These are phyloP conservation scores for Podilymbus podiceps DNA, from an alignment of 2,113 vertebrate species.

Conservation along the genomic window DNA sequence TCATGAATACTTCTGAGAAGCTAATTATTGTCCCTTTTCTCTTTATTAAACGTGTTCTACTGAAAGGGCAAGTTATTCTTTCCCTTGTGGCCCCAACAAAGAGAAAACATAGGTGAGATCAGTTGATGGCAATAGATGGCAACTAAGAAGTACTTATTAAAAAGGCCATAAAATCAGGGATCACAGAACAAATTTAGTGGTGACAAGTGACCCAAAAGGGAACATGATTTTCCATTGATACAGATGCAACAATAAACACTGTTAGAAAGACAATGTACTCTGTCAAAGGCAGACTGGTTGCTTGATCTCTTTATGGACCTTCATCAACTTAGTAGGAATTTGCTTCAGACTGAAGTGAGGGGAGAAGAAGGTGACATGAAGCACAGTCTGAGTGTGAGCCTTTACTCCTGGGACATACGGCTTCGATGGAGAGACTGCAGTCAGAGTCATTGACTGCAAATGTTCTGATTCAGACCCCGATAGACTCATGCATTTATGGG, in stretches of 20 bases:
- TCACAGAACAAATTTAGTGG: neutral
- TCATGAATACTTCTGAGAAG: neutral
- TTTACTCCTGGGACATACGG: neutral
- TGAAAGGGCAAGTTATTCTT: neutral
- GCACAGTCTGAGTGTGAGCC: neutral
- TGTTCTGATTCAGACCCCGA: neutral
- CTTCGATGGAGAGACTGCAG: neutral
- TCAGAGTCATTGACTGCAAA: neutral
- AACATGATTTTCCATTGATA: neutral
- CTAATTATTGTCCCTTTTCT: neutral
- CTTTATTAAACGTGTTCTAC: neutral
- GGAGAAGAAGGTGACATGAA: neutral
- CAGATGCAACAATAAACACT: neutral
- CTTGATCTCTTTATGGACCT: neutral
- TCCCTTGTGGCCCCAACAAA: neutral
- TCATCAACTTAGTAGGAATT: neutral
- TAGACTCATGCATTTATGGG: neutral
- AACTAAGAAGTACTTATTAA: neutral
- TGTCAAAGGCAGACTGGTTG: neutral
- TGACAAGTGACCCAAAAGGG: neutral
- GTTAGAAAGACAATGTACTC: neutral
- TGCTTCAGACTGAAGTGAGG: neutral
- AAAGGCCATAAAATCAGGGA: neutral
- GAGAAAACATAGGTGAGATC: neutral
- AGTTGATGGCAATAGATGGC: neutral